Conservation (phyloP, 2,888 invertebrate genomes). For the Plebejus anna region DNA sequence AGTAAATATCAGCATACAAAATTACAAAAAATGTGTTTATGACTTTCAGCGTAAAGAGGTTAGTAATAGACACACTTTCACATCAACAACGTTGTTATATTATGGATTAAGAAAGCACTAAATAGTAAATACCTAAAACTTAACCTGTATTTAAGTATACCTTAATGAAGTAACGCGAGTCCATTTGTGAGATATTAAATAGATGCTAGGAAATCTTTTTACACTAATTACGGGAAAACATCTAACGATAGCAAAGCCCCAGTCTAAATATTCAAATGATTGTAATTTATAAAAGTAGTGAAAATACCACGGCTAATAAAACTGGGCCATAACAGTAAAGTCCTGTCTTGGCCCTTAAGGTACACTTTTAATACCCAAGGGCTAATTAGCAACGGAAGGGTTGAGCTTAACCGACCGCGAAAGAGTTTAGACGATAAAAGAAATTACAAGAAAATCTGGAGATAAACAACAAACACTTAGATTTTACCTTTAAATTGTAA, state of each 20-base stretch:
- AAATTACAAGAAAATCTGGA: constrained; percentile 24
- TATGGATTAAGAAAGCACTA: no score
- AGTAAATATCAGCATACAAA: no score
- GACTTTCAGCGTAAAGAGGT: no score
- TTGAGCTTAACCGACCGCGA: constrained; percentile 62
- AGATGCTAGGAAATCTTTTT: neutral
- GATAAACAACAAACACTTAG: neutral
- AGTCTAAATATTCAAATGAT: constrained; percentile 2
- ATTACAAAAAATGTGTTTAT: no score
- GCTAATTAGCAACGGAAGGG: constrained; percentile 69
- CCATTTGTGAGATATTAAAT: neutral
- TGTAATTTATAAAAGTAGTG: constrained; percentile 21
- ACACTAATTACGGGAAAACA: neutral
- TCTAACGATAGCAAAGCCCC: neutral
- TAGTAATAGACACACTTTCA: no score
- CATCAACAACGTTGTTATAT: no score
- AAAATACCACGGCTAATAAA: constrained; percentile 31
- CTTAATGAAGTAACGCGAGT: no score
- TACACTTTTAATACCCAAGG: constrained; percentile 62
- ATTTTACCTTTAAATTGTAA: neutral
- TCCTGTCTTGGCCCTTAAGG: constrained; percentile 24
- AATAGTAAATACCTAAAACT: no score
- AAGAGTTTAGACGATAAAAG: constrained; percentile 43
- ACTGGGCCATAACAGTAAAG: constrained; percentile 18
- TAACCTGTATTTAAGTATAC: no score